Evolutionary conservation across 2,113 vertebrate genomes (phyloP).

Genomic region (Microcebus murinus): DNA sequence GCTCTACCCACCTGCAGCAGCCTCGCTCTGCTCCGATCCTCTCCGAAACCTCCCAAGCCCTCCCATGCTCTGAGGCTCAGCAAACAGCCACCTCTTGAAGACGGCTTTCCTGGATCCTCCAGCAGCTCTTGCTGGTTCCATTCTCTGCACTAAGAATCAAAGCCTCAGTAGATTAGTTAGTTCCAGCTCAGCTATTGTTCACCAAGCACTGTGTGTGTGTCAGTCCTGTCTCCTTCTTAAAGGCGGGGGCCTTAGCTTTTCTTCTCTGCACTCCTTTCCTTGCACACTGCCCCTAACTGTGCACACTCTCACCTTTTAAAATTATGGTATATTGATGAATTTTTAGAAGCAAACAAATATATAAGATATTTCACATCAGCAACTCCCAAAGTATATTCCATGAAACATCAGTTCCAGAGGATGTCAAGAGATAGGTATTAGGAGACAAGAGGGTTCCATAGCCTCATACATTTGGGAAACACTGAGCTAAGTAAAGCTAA

Average conservation of each 20-base stretch:
- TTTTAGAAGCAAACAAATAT: background rate
- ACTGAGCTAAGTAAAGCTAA: background rate
- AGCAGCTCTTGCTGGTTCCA: too few species aligned
- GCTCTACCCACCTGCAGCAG: rapidly evolving
- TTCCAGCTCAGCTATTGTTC: background rate
- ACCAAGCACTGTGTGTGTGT: too few species aligned
- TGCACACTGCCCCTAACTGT: background rate
- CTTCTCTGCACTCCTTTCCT: background rate
- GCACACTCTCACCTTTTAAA: background rate
- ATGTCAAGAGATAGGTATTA: background rate
- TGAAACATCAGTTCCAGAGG: background rate
- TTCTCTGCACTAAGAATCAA: background rate
- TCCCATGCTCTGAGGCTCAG: background rate
- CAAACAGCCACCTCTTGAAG: background rate
- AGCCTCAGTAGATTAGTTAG: background rate
- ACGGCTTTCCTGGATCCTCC: background rate
- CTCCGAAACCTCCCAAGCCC: background rate
- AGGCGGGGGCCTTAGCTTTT: background rate
- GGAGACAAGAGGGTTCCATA: background rate
- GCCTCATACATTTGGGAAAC: background rate
- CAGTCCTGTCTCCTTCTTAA: background rate
- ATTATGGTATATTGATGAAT: background rate
- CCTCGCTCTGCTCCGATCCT: background rate
- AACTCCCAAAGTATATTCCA: background rate
- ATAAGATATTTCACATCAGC: background rate